Evolutionary conservation across 2,888 invertebrate species (phyloP), one percentile per base, ranked within the genome.

Genomic region (Metopia argyrocephala): DNA sequence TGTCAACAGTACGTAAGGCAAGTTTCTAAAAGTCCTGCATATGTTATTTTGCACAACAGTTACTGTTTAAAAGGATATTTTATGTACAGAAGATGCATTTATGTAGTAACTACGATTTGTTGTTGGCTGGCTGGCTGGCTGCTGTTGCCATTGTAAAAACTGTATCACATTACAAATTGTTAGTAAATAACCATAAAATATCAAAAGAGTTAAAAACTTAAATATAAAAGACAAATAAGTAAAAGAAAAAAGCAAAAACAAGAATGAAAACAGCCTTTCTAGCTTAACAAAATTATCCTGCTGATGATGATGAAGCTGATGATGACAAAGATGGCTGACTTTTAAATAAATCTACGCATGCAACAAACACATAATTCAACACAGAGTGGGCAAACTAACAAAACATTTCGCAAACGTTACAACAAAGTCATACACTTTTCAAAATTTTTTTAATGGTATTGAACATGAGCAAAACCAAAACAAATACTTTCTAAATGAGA

Each of bases 141-240:
- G 48, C 54, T 52, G 31, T 52, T 56, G 48, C 18, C 56, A 23
- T 59, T 66, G 48, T 66, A 21, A 59, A 76, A 57, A 71, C 28
- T 71, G 54, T 73, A 71, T 78, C 66, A 66, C 46, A 61, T 78
- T 78, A 73, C 66, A 78, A 73, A 78, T 78, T 78, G 78, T 73
- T 78, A 31, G 54, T 54, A 78, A 71, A 78, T 69, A 70, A 23
- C 70, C 64, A 50, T 48, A 69, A 28, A 69, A 69, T 76, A 69
- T 38, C 62, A 76, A 69, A 21, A 62, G 54, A 68, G 28, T 61
- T 15, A 18, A n/a, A 45, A 68, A 76, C 54, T 62, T 46, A 75
- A 75, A 66, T 52, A 66, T 9, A 61, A 66, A 59, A 66, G 66
- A 38, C 15, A 38, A 38, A 2, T 15, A 38, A n/a, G n/a, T n/a